phyloP scores from a whole-genome alignment of 2,888 invertebrate genomes.

The Tenthredo distinguenda region DNA sequence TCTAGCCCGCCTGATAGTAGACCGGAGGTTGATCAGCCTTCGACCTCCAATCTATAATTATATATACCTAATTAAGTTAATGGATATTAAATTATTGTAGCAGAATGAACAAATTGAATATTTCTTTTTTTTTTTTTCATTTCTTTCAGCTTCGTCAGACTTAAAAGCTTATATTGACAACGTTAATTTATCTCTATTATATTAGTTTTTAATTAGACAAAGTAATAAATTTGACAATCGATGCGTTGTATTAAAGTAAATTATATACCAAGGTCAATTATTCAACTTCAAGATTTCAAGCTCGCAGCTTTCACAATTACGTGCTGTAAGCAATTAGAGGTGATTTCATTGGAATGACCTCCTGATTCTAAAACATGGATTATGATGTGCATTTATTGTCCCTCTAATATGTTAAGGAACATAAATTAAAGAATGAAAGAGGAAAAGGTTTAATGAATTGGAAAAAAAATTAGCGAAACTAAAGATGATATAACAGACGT shows the following conservation, averaged over 20 bases:
- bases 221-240: not conserved
- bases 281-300: not conserved
- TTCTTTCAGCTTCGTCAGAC: not conserved
- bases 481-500: conserved; percentile 9
- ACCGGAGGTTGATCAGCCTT: conserved; percentile 82
- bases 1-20: conserved; percentile 77
- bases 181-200: conserved; percentile 22
- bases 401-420: conserved; percentile 9
- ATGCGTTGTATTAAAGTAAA: not conserved
- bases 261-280: not conserved
- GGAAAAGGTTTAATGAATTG: not conserved
- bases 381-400: not conserved
- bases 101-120: not conserved
- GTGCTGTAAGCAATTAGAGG: not conserved
- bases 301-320: not conserved
- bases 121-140: not conserved
- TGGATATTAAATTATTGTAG: conserved; percentile 35
- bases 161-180: conserved; percentile 28
- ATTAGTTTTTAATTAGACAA: not conserved
- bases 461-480: conserved; percentile 16
- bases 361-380: not conserved
- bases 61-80: not conserved
- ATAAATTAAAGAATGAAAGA: not conserved
- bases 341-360: not conserved
- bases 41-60: conserved; percentile 49